Evolutionary conservation across 2,888 invertebrate species (phyloP).

Genomic region (Pristionchus japonicus): DNA sequence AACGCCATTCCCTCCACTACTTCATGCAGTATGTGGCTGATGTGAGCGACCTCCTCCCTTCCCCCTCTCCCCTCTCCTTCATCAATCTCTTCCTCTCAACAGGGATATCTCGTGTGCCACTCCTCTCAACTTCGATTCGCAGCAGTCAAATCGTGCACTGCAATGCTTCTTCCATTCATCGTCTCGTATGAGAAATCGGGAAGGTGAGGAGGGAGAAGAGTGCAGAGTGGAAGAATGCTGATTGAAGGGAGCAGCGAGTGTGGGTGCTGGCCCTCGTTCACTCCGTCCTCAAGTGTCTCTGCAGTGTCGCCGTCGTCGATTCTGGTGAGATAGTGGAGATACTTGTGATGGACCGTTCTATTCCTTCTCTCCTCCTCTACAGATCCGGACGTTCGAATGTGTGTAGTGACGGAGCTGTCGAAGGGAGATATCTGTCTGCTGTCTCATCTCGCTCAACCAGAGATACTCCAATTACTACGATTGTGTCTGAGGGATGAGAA

Average conservation of each 20-base stretch:
- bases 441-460: conserved; percentile 93
- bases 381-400: conserved; percentile 92
- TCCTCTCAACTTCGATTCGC: conserved; percentile 92
- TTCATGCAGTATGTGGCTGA: conserved; percentile 73
- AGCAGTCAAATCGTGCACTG: conserved; percentile 93
- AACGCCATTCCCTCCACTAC: conserved; percentile 68
- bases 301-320: conserved; percentile 94
- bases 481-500: conserved; percentile 94
- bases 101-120: conserved; percentile 84
- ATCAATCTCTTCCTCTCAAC: conserved; percentile 3
- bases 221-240: too few relatives aligned
- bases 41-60: conserved; percentile 58
- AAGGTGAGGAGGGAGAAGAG: too few relatives aligned
- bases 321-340: conserved; percentile 78
- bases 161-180: conserved; percentile 88
- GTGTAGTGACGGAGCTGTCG: conserved; percentile 80
- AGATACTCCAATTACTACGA: conserved; percentile 91
- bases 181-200: conserved; percentile 73
- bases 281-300: conserved; percentile 89
- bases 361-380: too few relatives aligned
- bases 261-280: conserved; percentile 87
- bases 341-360: too few relatives aligned
- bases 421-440: conserved; percentile 80
- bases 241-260: conserved; percentile 52
- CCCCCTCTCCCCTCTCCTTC: not conserved